Percentiles rank a stretch among this genome's conserved stretches.
Evolutionary conservation across 2,888 invertebrate species (phyloP).

Genomic region (Muscina levida): DNA sequence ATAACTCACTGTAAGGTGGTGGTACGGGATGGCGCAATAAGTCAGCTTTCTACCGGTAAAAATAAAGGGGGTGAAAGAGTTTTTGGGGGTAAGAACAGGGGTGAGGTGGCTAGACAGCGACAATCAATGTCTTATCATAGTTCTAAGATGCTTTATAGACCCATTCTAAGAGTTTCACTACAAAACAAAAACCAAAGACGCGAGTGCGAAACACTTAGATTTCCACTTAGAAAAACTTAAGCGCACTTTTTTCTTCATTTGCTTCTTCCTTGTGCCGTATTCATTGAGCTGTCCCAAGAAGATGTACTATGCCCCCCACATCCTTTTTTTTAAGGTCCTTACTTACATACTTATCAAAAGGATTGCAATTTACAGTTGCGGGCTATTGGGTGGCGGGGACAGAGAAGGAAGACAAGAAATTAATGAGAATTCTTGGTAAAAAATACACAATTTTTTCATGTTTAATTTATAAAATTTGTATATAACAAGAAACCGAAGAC

Average conservation of each 20-base stretch:
- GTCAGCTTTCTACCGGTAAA: too few relatives aligned
- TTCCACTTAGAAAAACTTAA: conserved; percentile 46
- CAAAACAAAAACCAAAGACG: conserved; percentile 35
- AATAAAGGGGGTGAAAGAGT: background rate
- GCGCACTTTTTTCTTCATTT: background rate
- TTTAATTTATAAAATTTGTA: conserved; percentile 41
- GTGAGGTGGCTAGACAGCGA: background rate
- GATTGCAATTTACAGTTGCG: conserved; percentile 54
- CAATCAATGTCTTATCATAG: conserved; percentile 44
- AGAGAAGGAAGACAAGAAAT: conserved; percentile 55
- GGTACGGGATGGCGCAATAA: background rate
- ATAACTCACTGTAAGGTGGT: conserved; percentile 37
- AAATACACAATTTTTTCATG: conserved; percentile 36
- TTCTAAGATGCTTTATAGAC: conserved; percentile 17
- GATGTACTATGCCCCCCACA: conserved; percentile 47
- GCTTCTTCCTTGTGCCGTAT: too few relatives aligned
- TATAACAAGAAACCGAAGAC: conserved; percentile 6
- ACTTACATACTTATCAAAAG: conserved; percentile 42
- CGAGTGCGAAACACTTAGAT: conserved; percentile 54
- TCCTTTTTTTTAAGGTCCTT: conserved; percentile 8
- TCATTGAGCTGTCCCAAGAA: conserved; percentile 58
- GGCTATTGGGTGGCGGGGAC: background rate
- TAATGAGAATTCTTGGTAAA: conserved; percentile 59
- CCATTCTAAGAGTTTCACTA: conserved; percentile 4
- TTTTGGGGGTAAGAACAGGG: conserved; percentile 1